Base-by-base conservation (phyloP, 2,113 vertebrate genomes). In the Trematomus loennbergii region DNA sequence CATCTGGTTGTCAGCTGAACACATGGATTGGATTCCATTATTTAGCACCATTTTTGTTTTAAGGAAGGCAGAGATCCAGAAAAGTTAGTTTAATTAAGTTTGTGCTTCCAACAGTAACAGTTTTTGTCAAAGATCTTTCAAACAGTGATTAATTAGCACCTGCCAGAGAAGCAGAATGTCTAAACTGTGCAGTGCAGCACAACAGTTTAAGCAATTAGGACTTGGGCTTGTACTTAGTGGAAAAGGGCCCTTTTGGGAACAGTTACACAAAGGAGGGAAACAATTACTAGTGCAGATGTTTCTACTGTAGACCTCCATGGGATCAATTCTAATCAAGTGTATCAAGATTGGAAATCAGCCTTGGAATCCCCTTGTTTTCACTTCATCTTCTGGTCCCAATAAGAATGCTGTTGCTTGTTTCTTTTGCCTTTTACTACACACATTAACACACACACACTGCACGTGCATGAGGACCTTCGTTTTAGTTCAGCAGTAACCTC, bases 31-130 rank as follows among this genome's bases (percentile, higher is more conserved):
- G 59, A 64, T 72, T 50, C 60, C 69, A 79, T 88, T 83, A 82
- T 87, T 92, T 86, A 50, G 60, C 22, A 46, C 29, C 12, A 52
- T 84, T 82, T 82, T 59, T 78, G 29, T 29, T 69, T 72, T 85
- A 90, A 91, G 83, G 78, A 85, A 89, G 71, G 81, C 73, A 79
- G 40, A 85, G 82, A 85, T 85, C 59, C 70, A 72, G 66, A 74
- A 90, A 91, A 86, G 82, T 88, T 87, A 91, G 92, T 92, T 89
- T 88, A 88, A 92, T 81, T 33, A 87, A 63, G 81, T 89, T 75
- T 87, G 77, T 66, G 61, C 53, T 79, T 91, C 68, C 62, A 73
- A 76, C 70, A 49, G 74, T 25, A 83, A 73, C 55, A 33, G 82
- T 87, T 45, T 82, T 86, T 86, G 60, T 82, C 65, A 88, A 83